Evolutionary conservation across 2,888 invertebrate species (phyloP).

Genomic region (Cantharis rufa): DNA sequence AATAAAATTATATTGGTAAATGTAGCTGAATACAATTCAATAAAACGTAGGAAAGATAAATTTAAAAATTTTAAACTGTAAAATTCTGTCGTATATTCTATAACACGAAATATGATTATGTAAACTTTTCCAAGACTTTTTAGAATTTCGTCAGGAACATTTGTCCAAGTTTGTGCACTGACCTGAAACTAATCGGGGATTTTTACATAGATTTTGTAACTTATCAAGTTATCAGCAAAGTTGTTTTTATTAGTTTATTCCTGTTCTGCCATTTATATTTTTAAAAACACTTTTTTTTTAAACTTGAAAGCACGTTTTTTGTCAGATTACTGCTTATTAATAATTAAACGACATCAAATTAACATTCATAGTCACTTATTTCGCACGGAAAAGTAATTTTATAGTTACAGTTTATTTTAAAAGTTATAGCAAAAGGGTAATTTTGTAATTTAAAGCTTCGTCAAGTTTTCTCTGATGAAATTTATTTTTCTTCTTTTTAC

Average conservation of each 20-base stretch:
- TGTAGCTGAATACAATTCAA: too few relatives aligned
- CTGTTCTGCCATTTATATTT: neutral
- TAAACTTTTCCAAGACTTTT: neutral
- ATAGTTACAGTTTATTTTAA: neutral
- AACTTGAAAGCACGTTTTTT: neutral
- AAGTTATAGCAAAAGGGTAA: neutral
- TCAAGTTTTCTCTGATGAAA: neutral
- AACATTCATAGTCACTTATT: neutral
- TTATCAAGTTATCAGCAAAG: neutral
- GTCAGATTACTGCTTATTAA: neutral
- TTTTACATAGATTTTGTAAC: neutral
- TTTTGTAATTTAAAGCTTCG: neutral
- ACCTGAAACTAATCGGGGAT: neutral
- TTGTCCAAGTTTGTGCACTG: neutral
- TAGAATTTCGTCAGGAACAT: neutral
- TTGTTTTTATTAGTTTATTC: neutral
- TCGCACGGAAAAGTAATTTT: neutral
- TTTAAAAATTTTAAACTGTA: neutral
- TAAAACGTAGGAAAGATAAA: neutral
- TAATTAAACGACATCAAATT: neutral
- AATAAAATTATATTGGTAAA: too few relatives aligned
- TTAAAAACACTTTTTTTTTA: neutral
- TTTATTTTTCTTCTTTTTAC: neutral
- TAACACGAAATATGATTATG: neutral
- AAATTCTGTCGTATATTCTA: neutral